Conservation (phyloP, 2,888 invertebrate genomes). For the Dendrolimus houi region DNA sequence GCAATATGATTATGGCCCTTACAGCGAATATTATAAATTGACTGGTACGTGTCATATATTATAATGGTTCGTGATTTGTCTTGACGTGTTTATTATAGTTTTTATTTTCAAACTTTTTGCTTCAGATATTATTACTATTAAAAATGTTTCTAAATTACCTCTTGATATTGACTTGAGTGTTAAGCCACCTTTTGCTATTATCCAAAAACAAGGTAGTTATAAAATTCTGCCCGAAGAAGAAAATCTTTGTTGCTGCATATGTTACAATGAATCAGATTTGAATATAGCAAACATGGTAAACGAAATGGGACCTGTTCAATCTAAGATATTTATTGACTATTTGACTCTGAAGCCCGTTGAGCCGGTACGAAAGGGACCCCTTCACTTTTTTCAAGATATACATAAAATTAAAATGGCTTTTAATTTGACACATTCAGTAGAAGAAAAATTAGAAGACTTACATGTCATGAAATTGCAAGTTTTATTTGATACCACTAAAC, state of each 20-base stretch:
- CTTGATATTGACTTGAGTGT: conserved; percentile 61
- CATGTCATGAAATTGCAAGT: conserved; percentile 64
- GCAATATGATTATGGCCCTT: conserved; percentile 63
- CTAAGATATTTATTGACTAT: conserved; percentile 47
- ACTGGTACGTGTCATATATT: conserved; percentile 43
- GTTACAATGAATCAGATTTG: conserved; percentile 48
- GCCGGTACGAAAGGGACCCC: conserved; percentile 36
- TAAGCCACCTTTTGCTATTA: conserved; percentile 67
- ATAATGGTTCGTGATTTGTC: not conserved
- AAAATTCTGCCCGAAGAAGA: conserved; percentile 46
- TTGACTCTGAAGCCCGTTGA: conserved; percentile 52
- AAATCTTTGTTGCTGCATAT: conserved; percentile 52
- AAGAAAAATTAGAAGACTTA: conserved; percentile 56
- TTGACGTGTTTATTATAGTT: not conserved
- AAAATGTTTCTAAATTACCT: conserved; percentile 70
- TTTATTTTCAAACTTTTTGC: conserved; percentile 8
- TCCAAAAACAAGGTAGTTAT: conserved; percentile 51
- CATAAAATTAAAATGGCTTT: conserved; percentile 63
- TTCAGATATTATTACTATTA: conserved; percentile 72
- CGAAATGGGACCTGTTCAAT: conserved; percentile 34
- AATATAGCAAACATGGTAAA: conserved; percentile 38
- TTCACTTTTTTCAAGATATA: conserved; percentile 63
- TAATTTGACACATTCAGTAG: conserved; percentile 46
- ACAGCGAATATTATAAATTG: conserved; percentile 56
- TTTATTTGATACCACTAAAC: conserved; percentile 63